Evolutionary conservation across 2,797 vertebrate genomes (phyloP), one percentile per base, ranked within the genome.

Genomic region (Pseudotriccus pelzelni): DNA sequence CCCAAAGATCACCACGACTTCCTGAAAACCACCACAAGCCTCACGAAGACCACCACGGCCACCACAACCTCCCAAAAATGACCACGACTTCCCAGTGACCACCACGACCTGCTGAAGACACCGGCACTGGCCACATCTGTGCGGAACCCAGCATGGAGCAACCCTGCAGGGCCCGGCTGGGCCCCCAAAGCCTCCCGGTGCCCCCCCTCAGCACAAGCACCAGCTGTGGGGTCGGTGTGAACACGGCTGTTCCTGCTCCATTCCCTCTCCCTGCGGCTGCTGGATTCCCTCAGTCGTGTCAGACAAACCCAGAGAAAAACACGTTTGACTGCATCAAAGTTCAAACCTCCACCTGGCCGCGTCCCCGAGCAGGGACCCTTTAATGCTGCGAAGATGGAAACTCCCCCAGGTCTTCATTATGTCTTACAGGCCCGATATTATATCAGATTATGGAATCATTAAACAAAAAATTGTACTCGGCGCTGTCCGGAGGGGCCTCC

Each of bases 341-440:
- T 84, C 95, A 94, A 94, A 88, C 91, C 86, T 90, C 93, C 89
- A 93, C 93, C 94, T 93, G 90, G 41, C 90, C 47, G 15, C 21
- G 53, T 94, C 96, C 95, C 94, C 24, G 4, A 91, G 88, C 83
- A 39, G 69, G 32, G 94, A 83, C 80, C 95, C 93, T 96, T 96
- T 96, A 94, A 93, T 75, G 94, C 95, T 90, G 95, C 78, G 44
- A 92, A 96, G 89, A 93, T 76, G 91, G 37, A 77, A 93, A 93
- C 91, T 97, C 97, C 97, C 97, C 85, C 90, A 96, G 96, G 97
- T 97, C 97, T 97, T 98, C 97, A 97, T 98, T 98, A 97, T 94
- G 96, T 95, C 95, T 94, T 96, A 94, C 96, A 93, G 96, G 92
- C 92, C 92, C 53, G 34, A 93, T 93, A 95, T 97, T 94, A 96